A percentile compares a stretch with the other conserved stretches of the same genome.
These are phyloP conservation scores for Monodelphis domestica DNA, from an alignment of 2,797 vertebrate genomes.

Conservation along the genomic window DNA sequence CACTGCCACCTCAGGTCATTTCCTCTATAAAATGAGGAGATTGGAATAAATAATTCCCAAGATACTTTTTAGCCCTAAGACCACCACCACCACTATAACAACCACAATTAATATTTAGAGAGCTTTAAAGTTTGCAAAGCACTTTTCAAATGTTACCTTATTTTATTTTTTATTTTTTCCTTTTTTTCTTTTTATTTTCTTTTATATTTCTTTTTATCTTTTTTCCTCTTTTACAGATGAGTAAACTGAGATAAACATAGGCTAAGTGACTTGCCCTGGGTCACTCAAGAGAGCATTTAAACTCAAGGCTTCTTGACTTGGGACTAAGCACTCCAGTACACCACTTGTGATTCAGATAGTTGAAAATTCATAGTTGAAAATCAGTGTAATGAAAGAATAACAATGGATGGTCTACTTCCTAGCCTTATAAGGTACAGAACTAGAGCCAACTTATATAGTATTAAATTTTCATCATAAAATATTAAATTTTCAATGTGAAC, in stretches of 20 bases:
- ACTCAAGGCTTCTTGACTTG: not conserved
- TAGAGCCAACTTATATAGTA: not conserved
- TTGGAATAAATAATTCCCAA: not conserved
- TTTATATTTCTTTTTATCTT: too few species aligned
- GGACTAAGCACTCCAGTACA: not conserved
- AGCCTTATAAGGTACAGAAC: not conserved
- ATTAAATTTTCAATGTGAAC: not conserved
- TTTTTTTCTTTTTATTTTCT: too few species aligned
- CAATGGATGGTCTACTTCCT: not conserved
- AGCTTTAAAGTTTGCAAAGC: not conserved
- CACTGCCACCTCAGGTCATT: not conserved
- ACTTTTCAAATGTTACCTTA: not conserved
- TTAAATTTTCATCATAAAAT: not conserved
- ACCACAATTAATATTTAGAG: not conserved
- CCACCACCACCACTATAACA: too few species aligned
- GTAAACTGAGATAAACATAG: not conserved
- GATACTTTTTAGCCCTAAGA: not conserved
- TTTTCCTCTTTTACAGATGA: not conserved
- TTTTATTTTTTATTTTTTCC: too few species aligned
- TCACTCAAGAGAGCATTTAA: not conserved
- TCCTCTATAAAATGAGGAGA: not conserved
- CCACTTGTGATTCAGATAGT: not conserved
- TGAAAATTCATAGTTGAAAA: not conserved
- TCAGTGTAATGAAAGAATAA: not conserved
- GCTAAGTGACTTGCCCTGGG: not conserved